These are phyloP conservation scores for Pristionchus pacificus DNA, from an alignment of 1,140 invertebrate genomes.

Conservation along the genomic window DNA sequence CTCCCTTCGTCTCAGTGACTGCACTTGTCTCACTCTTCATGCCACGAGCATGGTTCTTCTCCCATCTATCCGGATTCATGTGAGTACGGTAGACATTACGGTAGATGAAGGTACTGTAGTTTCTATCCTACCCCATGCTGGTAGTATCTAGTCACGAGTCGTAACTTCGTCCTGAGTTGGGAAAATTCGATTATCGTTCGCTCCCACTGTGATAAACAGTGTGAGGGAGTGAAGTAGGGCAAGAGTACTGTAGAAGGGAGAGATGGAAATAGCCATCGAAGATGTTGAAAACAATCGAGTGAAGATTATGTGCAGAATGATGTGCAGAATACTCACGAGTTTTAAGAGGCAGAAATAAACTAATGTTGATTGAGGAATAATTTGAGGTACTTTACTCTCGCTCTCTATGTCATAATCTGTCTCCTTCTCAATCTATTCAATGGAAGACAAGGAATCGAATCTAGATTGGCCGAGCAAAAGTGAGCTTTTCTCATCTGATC, in stretches of 20 bases:
- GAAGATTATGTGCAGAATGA: too few species aligned
- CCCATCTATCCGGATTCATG: constrained; percentile 47
- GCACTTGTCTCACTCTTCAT: constrained; percentile 47
- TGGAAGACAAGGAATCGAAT: constrained; percentile 14
- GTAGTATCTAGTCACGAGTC: too few species aligned
- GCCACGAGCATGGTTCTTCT: constrained; percentile 49
- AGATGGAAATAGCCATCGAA: not conserved
- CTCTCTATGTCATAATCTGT: constrained; percentile 50
- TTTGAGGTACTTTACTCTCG: constrained; percentile 43
- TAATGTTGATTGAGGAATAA: not conserved
- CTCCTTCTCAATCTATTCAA: constrained; percentile 49
- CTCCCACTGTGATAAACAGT: too few species aligned
- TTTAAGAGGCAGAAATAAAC: too few species aligned
- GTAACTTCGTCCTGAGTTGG: too few species aligned
- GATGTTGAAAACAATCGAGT: not conserved
- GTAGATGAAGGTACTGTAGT: too few species aligned
- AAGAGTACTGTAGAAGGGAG: not conserved
- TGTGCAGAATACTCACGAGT: too few species aligned
- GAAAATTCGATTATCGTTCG: too few species aligned
- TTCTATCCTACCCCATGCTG: not conserved
- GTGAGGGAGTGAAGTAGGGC: not conserved
- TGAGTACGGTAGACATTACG: too few species aligned
- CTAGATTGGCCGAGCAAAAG: not conserved
- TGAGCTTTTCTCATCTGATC: not conserved
- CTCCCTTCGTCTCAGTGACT: constrained; percentile 43